These are phyloP conservation scores for Hemibagrus wyckioides DNA, from an alignment of 2,113 vertebrate genomes.

Conservation along the genomic window DNA sequence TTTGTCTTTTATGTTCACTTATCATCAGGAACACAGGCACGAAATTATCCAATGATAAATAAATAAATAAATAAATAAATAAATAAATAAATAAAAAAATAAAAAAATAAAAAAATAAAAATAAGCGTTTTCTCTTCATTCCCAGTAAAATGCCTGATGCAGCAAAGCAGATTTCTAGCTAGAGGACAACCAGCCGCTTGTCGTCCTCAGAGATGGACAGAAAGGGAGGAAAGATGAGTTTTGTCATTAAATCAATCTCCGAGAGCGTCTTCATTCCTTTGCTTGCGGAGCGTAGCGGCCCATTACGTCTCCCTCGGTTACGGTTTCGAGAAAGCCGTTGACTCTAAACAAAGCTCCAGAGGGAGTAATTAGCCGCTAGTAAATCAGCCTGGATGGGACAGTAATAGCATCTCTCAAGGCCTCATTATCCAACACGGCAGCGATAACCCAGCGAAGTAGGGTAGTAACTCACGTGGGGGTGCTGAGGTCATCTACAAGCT, in stretches of 20 bases:
- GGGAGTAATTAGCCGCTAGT: conserved; percentile 72
- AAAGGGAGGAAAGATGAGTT: conserved; percentile 61
- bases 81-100: conserved; percentile 58
- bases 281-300: conserved; percentile 62
- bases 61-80: conserved; percentile 41
- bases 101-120: conserved; percentile 38
- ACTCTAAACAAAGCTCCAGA: conserved; percentile 65
- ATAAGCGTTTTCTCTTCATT: conserved; percentile 59
- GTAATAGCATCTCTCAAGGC: conserved; percentile 69
- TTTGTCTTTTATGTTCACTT: conserved; percentile 65
- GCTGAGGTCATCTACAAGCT: not conserved
- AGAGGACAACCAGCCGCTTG: conserved; percentile 11
- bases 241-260: conserved; percentile 72
- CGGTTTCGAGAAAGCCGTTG: conserved; percentile 62
- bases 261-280: conserved; percentile 67
- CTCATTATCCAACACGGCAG: conserved; percentile 66
- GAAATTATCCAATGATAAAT: conserved; percentile 57
- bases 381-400: conserved; percentile 61
- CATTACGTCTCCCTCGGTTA: conserved; percentile 65
- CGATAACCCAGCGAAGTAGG: conserved; percentile 44
- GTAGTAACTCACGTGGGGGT: conserved; percentile 9
- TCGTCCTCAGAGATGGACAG: conserved; percentile 52
- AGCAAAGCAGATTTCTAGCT: conserved; percentile 8
- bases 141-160: conserved; percentile 17
- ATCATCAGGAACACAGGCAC: conserved; percentile 54